Evolutionary conservation across 2,797 vertebrate species (phyloP), one percentile per base, ranked within the genome.

Genomic region (Harpagifer antarcticus): DNA sequence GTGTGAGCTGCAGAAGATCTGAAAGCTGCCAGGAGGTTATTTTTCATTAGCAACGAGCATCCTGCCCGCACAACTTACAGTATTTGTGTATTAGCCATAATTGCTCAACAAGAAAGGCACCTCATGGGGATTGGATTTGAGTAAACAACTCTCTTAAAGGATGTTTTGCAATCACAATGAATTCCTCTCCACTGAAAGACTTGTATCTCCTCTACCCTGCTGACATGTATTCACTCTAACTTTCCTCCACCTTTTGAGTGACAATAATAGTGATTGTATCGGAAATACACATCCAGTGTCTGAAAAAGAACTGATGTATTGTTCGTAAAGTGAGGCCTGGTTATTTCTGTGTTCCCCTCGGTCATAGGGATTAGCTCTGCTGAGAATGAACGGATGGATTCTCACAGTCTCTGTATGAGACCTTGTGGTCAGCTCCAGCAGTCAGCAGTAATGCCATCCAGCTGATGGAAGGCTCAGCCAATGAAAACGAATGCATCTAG

Each of bases 381-480:
- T 37, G 17, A 72, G 16, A 58, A 44, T 6, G 19, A 27, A 61
- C 5, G 37, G 71, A 54, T 73, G 60, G 55, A 31, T 66, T 48
- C 42, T 58, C 42, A 33, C 43, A 20, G 43, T 75, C 27, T 68
- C 54, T 40, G 58, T 62, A 1, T 9, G 50, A 68, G 78, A 60
- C 65, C 59, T 43, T 37, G 66, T 52, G 76, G 72, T 78, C 68
- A 74, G 63, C 72, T 56, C 43, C 31, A 31, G 57, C 71, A 45
- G 69, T 83, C 78, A 76, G 74, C 65, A 70, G 68, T 71, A 69
- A 82, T 69, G 87, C 76, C 68, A 82, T 65, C 16, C 9, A 82
- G 79, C 60, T 16, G 20, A 33, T 7, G 10, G 59, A 78, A 48
- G 60, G 40, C 74, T 74, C 52, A 57, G 63, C 79, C 69, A 75